A percentile compares a stretch with the other conserved stretches of the same genome.
Evolutionary conservation across 2,888 invertebrate species (phyloP).

Genomic region (Rotaria socialis): DNA sequence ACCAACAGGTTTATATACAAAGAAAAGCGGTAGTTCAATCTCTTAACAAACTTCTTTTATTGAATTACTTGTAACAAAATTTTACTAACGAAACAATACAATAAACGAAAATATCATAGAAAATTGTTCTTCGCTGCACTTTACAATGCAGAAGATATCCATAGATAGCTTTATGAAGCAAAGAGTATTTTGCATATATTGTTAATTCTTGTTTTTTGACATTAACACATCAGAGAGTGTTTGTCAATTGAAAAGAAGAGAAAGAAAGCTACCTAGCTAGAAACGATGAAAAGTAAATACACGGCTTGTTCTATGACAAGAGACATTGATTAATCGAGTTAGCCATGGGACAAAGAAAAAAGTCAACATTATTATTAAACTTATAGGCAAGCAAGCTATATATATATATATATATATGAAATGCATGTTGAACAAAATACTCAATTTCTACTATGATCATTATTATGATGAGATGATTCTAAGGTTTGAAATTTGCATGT

Average conservation of each 20-base stretch:
- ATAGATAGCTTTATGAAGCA: not conserved
- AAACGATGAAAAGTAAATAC: slow-evolving; percentile 15
- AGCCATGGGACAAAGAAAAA: not conserved
- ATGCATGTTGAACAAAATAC: not conserved
- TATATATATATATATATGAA: not conserved
- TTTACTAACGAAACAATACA: not conserved
- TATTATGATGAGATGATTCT: not conserved
- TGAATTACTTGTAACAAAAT: slow-evolving; percentile 4
- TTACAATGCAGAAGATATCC: not conserved
- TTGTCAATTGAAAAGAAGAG: not conserved
- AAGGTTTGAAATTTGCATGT: slow-evolving; percentile 29
- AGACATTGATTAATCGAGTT: slow-evolving; percentile 26
- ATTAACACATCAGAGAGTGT: slow-evolving; percentile 29
- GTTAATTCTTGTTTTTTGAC: slow-evolving; percentile 20
- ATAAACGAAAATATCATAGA: not conserved
- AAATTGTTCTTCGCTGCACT: too few relatives aligned
- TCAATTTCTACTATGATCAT: not conserved
- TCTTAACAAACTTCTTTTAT: slow-evolving; percentile 7
- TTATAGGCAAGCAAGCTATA: not conserved
- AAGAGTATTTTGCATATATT: slow-evolving; percentile 26
- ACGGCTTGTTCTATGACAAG: not conserved
- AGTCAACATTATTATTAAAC: slow-evolving; percentile 26
- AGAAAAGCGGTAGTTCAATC: not conserved
- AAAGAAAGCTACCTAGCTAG: not conserved
- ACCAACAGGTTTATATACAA: not conserved